Base-by-base conservation (phyloP, 2,797 vertebrate species). In the Sparus aurata region DNA sequence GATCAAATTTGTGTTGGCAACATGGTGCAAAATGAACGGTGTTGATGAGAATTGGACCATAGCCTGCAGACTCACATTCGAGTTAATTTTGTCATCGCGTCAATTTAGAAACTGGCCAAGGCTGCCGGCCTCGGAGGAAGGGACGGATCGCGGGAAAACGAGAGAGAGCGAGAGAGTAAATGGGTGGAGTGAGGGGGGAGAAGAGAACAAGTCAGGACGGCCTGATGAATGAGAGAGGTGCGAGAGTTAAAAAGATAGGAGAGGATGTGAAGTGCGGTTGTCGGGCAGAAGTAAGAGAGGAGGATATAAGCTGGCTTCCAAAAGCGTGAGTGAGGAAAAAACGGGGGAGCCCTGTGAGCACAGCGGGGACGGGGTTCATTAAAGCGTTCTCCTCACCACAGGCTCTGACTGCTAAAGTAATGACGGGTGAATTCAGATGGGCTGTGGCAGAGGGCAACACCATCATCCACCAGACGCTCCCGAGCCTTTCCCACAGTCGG, bases 341-440 rank as follows among this genome's bases (percentile, higher is more conserved):
- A 73, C 2, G 55, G 75, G 80, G 83, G 68, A 83, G 80, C 61
- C 80, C 74, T 91, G 84, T 80, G 87, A 91, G 85, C 91, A 77
- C 91, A 88, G 93, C 78, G 10, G 87, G 91, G 84, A 89, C 68
- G 85, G 70, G 78, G 73, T 93, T 94, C 91, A 93, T 95, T 95
- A 89, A 83, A 85, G 82, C 57, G 62, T 82, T 85, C 84, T 71
- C 66, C 79, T 89, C 86, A 85, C 89, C 84, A 74, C 91, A 83
- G 90, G 68, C 75, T 73, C 90, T 62, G 86, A 86, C 90, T 85
- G 73, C 81, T 86, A 59, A 85, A 89, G 85, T 93, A 93, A 95
- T 92, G 90, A 91, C 64, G 80, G 87, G 80, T 89, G 82, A 83
- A 91, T 91, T 89, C 82, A 88, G 91, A 93, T 83, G 87, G 87